A percentile compares a stretch with the other conserved stretches of the same genome.
Evolutionary conservation across 2,797 vertebrate genomes (phyloP).

Genomic region (Hyperoplus lanceolatus): DNA sequence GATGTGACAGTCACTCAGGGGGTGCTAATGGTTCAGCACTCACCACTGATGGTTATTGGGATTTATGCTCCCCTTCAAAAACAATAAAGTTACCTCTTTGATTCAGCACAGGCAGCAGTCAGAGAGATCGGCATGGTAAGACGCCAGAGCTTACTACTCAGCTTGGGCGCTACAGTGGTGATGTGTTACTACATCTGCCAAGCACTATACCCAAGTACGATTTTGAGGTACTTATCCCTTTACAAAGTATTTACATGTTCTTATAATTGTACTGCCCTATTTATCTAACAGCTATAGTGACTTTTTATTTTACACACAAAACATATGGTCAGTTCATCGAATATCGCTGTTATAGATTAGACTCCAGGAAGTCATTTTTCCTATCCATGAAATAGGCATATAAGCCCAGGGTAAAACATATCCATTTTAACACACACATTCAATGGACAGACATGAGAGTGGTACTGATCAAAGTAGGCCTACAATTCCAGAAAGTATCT

Average conservation of each 20-base stretch:
- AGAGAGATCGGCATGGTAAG: neutral
- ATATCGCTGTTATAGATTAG: neutral
- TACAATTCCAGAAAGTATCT: too few relatives aligned
- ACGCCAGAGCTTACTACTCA: neutral
- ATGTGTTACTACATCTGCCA: neutral
- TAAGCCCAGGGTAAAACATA: neutral
- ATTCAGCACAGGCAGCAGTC: constrained; percentile 3
- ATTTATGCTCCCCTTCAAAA: constrained; percentile 73
- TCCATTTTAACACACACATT: neutral
- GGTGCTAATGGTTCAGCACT: constrained; percentile 59
- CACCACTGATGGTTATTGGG: constrained; percentile 66
- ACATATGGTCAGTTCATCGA: neutral
- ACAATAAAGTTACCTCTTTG: constrained; percentile 64
- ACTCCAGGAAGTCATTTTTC: neutral
- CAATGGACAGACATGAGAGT: neutral
- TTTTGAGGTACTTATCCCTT: neutral
- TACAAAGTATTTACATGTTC: neutral
- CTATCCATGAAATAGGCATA: neutral
- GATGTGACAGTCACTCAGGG: constrained; percentile 73
- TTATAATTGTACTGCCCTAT: neutral
- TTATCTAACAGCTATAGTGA: neutral
- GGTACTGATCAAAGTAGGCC: neutral
- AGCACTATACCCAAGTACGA: neutral
- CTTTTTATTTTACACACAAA: neutral
- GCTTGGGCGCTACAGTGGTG: neutral